Percentiles rank a stretch among this genome's conserved stretches.
phyloP scores from a whole-genome alignment of 2,113 vertebrate species.

The Xerus inauris region DNA sequence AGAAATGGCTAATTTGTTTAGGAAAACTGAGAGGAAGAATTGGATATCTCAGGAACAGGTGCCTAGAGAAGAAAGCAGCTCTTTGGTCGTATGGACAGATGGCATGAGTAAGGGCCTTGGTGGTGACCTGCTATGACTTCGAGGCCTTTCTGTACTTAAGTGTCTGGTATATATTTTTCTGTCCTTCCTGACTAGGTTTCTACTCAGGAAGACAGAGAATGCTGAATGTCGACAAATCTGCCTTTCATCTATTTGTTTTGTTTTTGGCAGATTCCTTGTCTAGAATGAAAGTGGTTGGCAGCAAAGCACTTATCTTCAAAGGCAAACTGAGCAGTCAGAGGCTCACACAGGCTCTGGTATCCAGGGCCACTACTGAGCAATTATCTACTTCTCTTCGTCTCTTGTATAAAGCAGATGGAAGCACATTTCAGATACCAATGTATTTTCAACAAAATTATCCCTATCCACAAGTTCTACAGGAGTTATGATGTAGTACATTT shows the following conservation, averaged over 20 bases:
- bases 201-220: neutral
- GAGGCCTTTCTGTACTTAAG: neutral
- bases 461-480: neutral
- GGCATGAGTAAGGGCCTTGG: neutral
- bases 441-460: neutral
- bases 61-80: neutral
- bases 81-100: too few relatives aligned
- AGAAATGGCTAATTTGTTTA: neutral
- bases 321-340: neutral
- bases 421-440: neutral
- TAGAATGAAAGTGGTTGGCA: neutral
- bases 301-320: neutral
- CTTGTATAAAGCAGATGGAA: neutral
- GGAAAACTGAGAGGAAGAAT: neutral
- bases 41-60: neutral
- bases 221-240: neutral
- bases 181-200: neutral
- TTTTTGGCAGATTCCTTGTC: neutral
- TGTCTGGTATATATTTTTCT: neutral
- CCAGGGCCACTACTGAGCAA: neutral
- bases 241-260: neutral
- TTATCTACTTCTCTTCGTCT: neutral
- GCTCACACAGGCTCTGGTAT: rapidly evolving
- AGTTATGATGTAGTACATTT: neutral
- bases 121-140: too few relatives aligned